phyloP scores from a whole-genome alignment of 2,797 vertebrate species.

The Ceryle rudis region DNA sequence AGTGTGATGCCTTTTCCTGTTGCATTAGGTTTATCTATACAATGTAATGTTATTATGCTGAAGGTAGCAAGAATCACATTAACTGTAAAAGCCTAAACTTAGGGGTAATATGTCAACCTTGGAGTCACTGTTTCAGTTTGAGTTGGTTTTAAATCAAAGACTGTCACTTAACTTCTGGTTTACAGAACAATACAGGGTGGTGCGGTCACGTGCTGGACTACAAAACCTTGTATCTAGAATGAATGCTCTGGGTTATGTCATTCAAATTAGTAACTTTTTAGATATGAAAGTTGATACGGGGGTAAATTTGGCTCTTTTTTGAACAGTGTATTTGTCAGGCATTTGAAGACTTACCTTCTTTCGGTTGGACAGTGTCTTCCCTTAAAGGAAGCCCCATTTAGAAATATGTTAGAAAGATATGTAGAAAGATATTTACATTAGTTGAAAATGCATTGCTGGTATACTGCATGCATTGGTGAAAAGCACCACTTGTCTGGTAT shows the following conservation, averaged over 20 bases:
- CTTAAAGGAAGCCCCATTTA: neutral
- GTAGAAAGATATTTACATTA: neutral
- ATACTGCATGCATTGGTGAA: rapidly evolving
- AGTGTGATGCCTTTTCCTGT: neutral
- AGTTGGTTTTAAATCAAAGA: neutral
- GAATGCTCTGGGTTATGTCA: neutral
- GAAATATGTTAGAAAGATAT: neutral
- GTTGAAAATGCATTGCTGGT: neutral
- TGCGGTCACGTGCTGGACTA: neutral
- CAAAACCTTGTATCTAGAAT: neutral
- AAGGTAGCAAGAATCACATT: neutral
- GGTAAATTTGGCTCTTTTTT: neutral
- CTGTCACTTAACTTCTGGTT: neutral
- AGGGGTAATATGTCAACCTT: neutral
- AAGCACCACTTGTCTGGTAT: rapidly evolving
- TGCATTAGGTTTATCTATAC: neutral
- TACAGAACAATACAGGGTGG: neutral
- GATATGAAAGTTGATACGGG: neutral
- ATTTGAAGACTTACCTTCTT: neutral
- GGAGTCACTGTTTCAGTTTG: neutral
- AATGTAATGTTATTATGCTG: neutral
- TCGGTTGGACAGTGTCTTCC: neutral
- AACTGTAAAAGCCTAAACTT: neutral
- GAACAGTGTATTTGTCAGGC: neutral
- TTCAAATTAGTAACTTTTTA: neutral